Conservation (phyloP, 1,140 invertebrate species). For the Drosophila ercepeae region DNA sequence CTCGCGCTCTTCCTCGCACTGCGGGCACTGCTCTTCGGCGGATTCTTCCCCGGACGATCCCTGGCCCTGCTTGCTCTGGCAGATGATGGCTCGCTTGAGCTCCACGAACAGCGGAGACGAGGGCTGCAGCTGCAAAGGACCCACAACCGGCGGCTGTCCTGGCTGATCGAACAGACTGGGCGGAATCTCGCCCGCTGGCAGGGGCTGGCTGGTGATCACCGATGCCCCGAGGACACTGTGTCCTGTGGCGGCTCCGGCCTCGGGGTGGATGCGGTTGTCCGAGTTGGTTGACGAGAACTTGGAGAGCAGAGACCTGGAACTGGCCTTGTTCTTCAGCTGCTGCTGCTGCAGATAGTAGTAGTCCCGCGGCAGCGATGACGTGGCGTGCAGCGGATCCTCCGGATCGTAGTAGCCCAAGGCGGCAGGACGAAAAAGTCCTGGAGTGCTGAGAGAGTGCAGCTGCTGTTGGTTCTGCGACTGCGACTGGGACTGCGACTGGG, state of each 20-base stretch:
- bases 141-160: slow-evolving; percentile 45
- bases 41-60: slow-evolving; percentile 2
- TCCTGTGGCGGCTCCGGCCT: slow-evolving; percentile 26
- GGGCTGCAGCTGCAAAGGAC: slow-evolving; percentile 33
- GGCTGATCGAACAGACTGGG: slow-evolving; percentile 58
- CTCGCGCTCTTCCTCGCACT: slow-evolving; percentile 38
- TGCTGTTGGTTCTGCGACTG: slow-evolving; percentile 63
- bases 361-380: slow-evolving; percentile 76
- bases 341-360: slow-evolving; percentile 81
- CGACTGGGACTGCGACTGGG: slow-evolving; percentile 49
- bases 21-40: slow-evolving; percentile 40
- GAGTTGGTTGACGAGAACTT: slow-evolving; percentile 76
- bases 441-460: slow-evolving; percentile 68
- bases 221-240: slow-evolving; percentile 54
- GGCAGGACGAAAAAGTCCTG: slow-evolving; percentile 61
- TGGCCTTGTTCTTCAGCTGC: slow-evolving; percentile 77
- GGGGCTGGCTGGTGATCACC: slow-evolving; percentile 73
- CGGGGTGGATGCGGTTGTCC: slow-evolving; percentile 80
- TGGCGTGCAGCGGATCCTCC: slow-evolving; percentile 74
- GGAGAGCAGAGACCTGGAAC: slow-evolving; percentile 66
- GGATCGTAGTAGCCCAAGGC: slow-evolving; percentile 72
- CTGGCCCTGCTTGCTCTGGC: slow-evolving; percentile 8
- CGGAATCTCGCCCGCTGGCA: slow-evolving; percentile 43
- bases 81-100: slow-evolving; percentile 74
- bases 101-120: slow-evolving; percentile 62